A percentile compares a stretch with the other conserved stretches of the same genome.
Conservation (phyloP, 2,113 vertebrate species). For the Pangasianodon gigas region DNA sequence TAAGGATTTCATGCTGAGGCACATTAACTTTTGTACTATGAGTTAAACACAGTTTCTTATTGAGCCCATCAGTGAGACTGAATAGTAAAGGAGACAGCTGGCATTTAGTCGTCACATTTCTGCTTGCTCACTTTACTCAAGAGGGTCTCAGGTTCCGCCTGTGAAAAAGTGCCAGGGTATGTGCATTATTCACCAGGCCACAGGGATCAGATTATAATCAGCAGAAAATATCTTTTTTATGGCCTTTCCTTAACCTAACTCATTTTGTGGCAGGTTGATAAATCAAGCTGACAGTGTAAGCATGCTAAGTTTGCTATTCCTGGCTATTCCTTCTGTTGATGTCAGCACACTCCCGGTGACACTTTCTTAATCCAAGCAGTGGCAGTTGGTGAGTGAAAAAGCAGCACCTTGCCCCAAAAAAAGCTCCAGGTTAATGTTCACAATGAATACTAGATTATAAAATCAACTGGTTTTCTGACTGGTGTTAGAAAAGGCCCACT, state of each 20-base stretch:
- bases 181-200: conserved; percentile 86
- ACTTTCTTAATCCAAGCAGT: neutral
- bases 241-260: conserved; percentile 50
- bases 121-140: conserved; percentile 72
- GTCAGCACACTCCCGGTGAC: neutral
- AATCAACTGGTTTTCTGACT: neutral
- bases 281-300: conserved; percentile 29
- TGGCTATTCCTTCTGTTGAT: conserved; percentile 18
- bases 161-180: conserved; percentile 71
- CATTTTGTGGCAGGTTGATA: conserved; percentile 10
- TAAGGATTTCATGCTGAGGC: conserved; percentile 49
- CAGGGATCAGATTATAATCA: conserved; percentile 76
- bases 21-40: conserved; percentile 55
- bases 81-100: conserved; percentile 63
- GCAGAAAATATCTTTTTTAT: conserved; percentile 67
- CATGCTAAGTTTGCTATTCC: conserved; percentile 15
- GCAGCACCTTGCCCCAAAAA: neutral
- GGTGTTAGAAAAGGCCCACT: neutral
- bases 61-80: conserved; percentile 47
- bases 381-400: conserved; percentile 9
- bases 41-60: conserved; percentile 61
- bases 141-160: conserved; percentile 80
- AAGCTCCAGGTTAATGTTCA: neutral
- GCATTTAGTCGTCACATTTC: conserved; percentile 57
- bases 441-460: neutral